These are phyloP conservation scores for Apis cerana DNA, from an alignment of 1,140 invertebrate genomes.

Conservation along the genomic window DNA sequence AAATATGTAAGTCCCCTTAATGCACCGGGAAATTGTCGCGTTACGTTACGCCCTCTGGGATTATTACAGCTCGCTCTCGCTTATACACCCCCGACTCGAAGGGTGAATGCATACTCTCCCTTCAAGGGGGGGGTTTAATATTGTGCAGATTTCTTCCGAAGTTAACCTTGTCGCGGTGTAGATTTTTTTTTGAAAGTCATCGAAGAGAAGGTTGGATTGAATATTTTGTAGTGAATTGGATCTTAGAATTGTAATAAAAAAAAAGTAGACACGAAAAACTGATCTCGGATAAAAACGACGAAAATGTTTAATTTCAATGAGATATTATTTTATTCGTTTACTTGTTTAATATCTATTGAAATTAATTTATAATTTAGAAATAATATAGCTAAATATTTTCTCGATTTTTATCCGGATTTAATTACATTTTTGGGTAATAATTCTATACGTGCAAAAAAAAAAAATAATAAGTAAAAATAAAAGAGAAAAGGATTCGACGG, in stretches of 20 bases:
- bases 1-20: conserved; percentile 79
- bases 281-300: no score
- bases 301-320: no score
- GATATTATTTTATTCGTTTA: no score
- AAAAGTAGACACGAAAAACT: no score
- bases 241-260: no score
- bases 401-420: no score
- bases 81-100: background rate
- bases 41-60: conserved; percentile 75
- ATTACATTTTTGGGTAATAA: no score
- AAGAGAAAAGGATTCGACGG: background rate
- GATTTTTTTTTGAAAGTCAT: background rate
- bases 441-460: no score
- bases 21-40: conserved; percentile 80
- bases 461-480: background rate
- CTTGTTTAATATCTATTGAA: no score
- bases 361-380: no score
- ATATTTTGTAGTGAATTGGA: no score
- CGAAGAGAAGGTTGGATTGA: background rate
- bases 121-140: background rate
- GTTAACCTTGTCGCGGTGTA: background rate
- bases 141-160: conserved; percentile 9
- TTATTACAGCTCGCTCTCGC: conserved; percentile 63
- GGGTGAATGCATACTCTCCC: background rate
- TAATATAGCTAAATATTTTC: no score